Evolutionary conservation across 1,140 invertebrate genomes (phyloP).

Genomic region (Agrilus planipennis): DNA sequence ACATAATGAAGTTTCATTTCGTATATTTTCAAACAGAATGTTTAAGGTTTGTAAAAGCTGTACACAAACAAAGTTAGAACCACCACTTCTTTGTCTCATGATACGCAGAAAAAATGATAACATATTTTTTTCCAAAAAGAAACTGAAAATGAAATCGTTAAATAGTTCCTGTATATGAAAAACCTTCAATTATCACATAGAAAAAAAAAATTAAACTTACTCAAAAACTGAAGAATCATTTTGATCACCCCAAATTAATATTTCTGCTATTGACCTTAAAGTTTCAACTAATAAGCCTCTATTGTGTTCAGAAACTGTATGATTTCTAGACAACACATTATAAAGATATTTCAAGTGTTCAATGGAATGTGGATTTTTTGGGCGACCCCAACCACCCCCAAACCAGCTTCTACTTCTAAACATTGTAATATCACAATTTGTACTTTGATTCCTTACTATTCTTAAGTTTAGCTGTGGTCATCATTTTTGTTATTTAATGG

Average conservation of each 20-base stretch:
- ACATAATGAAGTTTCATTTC: conserved; percentile 98
- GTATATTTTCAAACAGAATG: conserved; percentile 98
- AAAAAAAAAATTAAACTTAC: conserved; percentile 48
- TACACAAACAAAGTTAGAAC: conserved; percentile 87
- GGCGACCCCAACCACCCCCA: conserved; percentile 74
- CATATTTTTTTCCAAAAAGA: conserved; percentile 99
- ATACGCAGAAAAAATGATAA: conserved; percentile 94
- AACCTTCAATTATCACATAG: conserved; percentile 7
- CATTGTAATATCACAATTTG: too few relatives aligned
- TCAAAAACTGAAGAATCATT: conserved; percentile 99
- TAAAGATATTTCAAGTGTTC: conserved; percentile 96
- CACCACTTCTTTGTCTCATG: conserved; percentile 93
- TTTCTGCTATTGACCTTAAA: conserved; percentile 93
- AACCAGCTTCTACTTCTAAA: conserved; percentile 82
- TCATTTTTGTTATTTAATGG: too few relatives aligned
- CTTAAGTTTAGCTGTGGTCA: too few relatives aligned
- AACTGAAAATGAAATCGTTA: conserved; percentile 52
- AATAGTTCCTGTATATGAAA: conserved; percentile 1
- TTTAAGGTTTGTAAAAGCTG: conserved; percentile 96
- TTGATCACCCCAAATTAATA: conserved; percentile 99
- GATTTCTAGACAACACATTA: conserved; percentile 91
- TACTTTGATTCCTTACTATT: too few relatives aligned
- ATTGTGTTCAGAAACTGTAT: conserved; percentile 92
- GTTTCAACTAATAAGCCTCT: conserved; percentile 92
- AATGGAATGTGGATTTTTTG: conserved; percentile 91